Conservation (phyloP, 2,113 vertebrate species). For the Pyxicephalus adspersus region DNA sequence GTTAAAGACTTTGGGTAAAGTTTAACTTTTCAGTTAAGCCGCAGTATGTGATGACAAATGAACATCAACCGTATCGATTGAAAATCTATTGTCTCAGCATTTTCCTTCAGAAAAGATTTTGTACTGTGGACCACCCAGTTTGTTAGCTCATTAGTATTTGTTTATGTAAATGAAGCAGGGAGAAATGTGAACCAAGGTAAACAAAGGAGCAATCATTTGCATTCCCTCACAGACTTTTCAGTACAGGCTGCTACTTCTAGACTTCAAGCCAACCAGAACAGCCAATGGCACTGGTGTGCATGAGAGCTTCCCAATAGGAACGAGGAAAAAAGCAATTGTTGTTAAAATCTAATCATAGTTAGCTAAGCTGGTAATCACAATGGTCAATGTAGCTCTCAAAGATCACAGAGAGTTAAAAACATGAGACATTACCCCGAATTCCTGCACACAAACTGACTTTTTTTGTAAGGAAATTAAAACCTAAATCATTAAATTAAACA, state of each 20-base stretch:
- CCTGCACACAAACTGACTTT: not conserved
- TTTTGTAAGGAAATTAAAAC: not conserved
- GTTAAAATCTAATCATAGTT: slow-evolving; percentile 12
- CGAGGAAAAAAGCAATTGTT: not conserved
- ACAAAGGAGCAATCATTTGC: slow-evolving; percentile 51
- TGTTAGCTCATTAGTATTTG: slow-evolving; percentile 44
- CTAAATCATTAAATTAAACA: too few species aligned
- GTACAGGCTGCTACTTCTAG: slow-evolving; percentile 6
- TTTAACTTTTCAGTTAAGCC: not conserved
- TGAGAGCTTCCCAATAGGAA: slow-evolving; percentile 9
- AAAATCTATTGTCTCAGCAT: slow-evolving; percentile 3
- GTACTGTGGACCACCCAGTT: slow-evolving; percentile 44
- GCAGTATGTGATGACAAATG: not conserved
- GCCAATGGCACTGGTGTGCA: not conserved
- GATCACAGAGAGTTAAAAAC: slow-evolving; percentile 12
- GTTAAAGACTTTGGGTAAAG: not conserved
- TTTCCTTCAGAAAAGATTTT: not conserved
- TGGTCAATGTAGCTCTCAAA: not conserved
- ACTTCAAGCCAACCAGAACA: slow-evolving; percentile 28
- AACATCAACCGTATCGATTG: not conserved
- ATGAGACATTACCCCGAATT: not conserved
- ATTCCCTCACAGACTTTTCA: slow-evolving; percentile 41
- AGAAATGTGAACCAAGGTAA: slow-evolving; percentile 26
- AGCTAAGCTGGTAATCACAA: not conserved
- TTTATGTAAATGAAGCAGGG: slow-evolving; percentile 37